Evolutionary conservation across 2,113 vertebrate species (phyloP), one percentile per base, ranked within the genome.

Genomic region (Isichthys henryi): DNA sequence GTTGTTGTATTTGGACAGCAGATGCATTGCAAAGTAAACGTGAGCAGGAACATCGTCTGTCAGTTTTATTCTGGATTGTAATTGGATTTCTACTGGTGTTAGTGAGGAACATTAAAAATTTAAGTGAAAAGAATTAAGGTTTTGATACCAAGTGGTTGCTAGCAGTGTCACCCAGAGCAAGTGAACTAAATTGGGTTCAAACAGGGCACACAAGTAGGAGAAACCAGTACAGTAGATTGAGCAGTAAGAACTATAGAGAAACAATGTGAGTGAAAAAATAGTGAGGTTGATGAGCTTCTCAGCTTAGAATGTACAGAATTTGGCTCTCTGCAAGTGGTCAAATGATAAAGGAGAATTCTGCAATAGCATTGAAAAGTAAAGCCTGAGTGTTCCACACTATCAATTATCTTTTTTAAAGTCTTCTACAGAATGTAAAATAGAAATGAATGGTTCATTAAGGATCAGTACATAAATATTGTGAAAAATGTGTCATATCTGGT

Each of bases 71-170:
- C 85, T 5, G n/a, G 85, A 50, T 53, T 53, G 27, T 87, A 56
- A 87, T 56, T 52, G 85, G 85, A 56, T 87, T 87, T 87, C 49
- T 52, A 15, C 1, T 87, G 50, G 85, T 56, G 50, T 56, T 53
- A 56, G n/a, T 87, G 27, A 56, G 85, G 85, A 87, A 56, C 85
- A 87, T 87, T 87, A 87, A 87, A 87, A 56, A 87, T 56, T 87
- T 3, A 87, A 56, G n/a, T 52, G 50, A 53, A 35, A 87, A 86
- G 84, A 86, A 86, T 86, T 86, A 86, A 87, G 85, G 49, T 87
- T 52, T 56, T 53, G 85, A 31, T 39, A 48, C 50, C 5, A 50
- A 56, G 85, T 39, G 50, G 85, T 39, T 87, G 85, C 27, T 87
- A 87, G 85, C 49, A 48, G 85, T 87, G 50, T 39, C 49, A 21